Base-by-base conservation (phyloP, 2,888 invertebrate species). In the Habroteleia sp. region DNA sequence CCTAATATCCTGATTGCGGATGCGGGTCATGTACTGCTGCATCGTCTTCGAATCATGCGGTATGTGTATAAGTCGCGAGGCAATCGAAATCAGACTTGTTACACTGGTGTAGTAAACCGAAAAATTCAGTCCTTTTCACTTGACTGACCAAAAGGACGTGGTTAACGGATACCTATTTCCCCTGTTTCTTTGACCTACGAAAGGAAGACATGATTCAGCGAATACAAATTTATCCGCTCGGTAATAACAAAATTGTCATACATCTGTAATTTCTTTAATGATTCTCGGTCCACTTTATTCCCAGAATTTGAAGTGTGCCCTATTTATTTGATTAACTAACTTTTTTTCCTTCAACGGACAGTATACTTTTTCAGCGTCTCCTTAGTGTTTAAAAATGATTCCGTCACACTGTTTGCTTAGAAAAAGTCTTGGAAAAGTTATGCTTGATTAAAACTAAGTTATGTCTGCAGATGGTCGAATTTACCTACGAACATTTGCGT, bases 1-100 rank as follows among this genome's bases (percentile, higher is more conserved):
- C 60, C 52, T 73, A 73, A 73, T 73, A 66, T 74, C 60, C 35
- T 39, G 60, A 75, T 75, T 58, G 69, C 63, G 56, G 65, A 75
- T 75, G 65, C 75, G 69, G 60, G 58, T 75, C 75, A 48, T 69
- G 65, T 60, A 71, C 60, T 48, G 58, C 58, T 44, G 69, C 69
- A 69, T 69, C 56, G 60, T 41, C 56, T 68, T 52, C 60, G 54
- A 63, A 74, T 74, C 66, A 74, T 63, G 63, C 68, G 54, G 52
- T 52, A 37, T 60, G 48, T 58, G 63, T 50, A 66, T 60, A 56
- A 74, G 68, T 68, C 62, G 58, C 62, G 74, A 62, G 68, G 52
- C 65, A 66, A 74, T 66, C 60, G 74, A 62, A 74, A 66, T 54
- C 54, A 60, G 35, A 17, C 73, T 20, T 33, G 41, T 35, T 8